A percentile compares a stretch with the other conserved stretches of the same genome.
Evolutionary conservation across 2,888 invertebrate species (phyloP).

Genomic region (Trissolcus japonicus): DNA sequence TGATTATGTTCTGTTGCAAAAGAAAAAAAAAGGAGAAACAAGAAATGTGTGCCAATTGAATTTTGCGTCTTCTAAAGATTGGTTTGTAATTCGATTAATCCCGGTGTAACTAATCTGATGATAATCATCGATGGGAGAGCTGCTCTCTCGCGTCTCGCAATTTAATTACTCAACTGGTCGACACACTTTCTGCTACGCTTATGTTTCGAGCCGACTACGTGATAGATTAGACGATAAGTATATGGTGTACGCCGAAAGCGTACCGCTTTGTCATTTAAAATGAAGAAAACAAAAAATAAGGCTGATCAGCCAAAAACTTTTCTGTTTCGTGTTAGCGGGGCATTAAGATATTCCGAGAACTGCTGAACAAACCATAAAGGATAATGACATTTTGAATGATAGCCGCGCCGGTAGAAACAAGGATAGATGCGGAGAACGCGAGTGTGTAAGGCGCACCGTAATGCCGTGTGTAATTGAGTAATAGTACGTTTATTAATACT

Average conservation of each 20-base stretch:
- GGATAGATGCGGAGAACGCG: neutral
- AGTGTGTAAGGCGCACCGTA: constrained; percentile 14
- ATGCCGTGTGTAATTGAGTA: constrained; percentile 23
- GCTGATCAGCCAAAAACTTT: constrained; percentile 36
- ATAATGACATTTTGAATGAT: constrained; percentile 11
- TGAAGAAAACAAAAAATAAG: neutral
- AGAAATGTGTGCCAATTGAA: constrained; percentile 3
- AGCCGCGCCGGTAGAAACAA: constrained; percentile 1
- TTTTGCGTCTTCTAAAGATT: constrained; percentile 1
- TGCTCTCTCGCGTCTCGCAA: constrained; percentile 42
- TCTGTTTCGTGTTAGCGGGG: constrained; percentile 12
- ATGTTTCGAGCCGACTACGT: constrained; percentile 24
- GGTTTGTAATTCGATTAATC: constrained; percentile 36
- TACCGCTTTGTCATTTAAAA: constrained; percentile 44
- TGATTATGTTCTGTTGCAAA: neutral
- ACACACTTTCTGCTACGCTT: constrained; percentile 43
- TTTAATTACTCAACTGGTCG: constrained; percentile 47
- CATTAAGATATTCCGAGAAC: constrained; percentile 27
- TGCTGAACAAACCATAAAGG: constrained; percentile 3
- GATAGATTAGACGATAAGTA: constrained; percentile 48
- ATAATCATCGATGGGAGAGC: constrained; percentile 44
- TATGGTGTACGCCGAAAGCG: constrained; percentile 39
- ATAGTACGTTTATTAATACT: constrained; percentile 33
- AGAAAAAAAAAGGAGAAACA: neutral
- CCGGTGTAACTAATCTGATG: constrained; percentile 33